Base-by-base conservation (phyloP, 2,888 invertebrate species). In the Eilema caniola region DNA sequence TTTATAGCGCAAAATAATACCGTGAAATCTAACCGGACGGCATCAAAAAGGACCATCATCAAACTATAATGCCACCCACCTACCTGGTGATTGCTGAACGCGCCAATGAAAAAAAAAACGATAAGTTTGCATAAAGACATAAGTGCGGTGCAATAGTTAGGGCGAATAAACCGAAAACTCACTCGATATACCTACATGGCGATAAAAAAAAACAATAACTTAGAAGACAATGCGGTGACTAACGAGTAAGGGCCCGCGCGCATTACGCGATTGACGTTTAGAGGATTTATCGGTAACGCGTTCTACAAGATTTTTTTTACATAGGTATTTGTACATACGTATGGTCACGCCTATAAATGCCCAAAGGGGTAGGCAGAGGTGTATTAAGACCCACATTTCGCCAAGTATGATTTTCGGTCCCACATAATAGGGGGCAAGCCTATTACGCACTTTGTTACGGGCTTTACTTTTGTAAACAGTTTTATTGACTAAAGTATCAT, bases 181-280 rank as follows among this genome's bases (percentile, higher is more conserved):
- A 67, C 59, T 69, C 71, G 68, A 25, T 64, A 65, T 62, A 62
- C n/a, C n/a, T n/a, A n/a, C 62, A 37, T 23, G 57, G 70, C 70
- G 73, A 75, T 81, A 82, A 80, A 82, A 80, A 82, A 81, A 75
- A 70, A 78, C 77, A 75, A 71, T 69, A 63, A 67, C n/a, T 20
- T 60, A 41, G 59, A 69, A 70, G 69, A 74, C 71, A 73, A 80
- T 82, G 61, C 71, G 73, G 73, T 76, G 77, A 77, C 63, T 70
- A 75, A 77, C 69, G 62, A 53, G 60, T 75, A 74, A 80, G 73
- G 41, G 14, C 14, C 47, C 28, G 66, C 62, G 69, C 80, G 70
- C 78, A 74, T 60, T 14, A 20, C 16, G 62, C 62, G 41, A 59
- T 24, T 28, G 3, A 10, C 56, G 24, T 63, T 56, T 20, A 14